Conservation (phyloP, 1,140 invertebrate genomes). For the Dendroctonus valens region DNA sequence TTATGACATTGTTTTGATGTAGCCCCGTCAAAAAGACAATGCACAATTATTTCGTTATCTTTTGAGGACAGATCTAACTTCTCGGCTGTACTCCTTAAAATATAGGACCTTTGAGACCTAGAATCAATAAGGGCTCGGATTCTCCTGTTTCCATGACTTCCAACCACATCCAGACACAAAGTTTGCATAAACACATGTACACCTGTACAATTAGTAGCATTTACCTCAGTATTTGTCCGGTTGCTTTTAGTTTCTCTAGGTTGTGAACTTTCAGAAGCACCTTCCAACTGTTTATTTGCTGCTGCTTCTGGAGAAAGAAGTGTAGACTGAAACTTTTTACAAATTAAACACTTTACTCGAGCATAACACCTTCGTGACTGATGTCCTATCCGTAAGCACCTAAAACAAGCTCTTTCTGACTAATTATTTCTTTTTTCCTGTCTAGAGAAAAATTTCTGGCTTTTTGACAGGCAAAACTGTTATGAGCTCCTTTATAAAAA, state of each 20-base stretch:
- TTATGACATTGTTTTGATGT: constrained; percentile 20
- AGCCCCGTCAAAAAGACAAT: constrained; percentile 22
- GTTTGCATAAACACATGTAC: constrained; percentile 24
- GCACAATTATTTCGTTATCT: constrained; percentile 3
- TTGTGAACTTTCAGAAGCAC: background rate
- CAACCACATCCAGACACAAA: constrained; percentile 7
- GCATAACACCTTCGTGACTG: constrained; percentile 14
- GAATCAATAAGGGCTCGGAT: constrained; percentile 23
- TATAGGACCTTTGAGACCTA: constrained; percentile 20
- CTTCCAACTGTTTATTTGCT: constrained; percentile 7
- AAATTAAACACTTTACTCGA: constrained; percentile 25
- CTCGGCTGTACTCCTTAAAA: constrained; percentile 7
- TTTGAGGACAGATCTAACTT: constrained; percentile 4
- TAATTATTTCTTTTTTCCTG: constrained; percentile 9
- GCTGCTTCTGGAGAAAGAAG: constrained; percentile 17
- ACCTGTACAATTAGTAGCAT: background rate
- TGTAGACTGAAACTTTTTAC: constrained; percentile 7
- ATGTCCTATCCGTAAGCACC: constrained; percentile 24
- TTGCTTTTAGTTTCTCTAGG: background rate
- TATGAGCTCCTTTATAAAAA: constrained; percentile 26
- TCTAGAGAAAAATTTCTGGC: constrained; percentile 19
- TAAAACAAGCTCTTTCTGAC: constrained; percentile 29
- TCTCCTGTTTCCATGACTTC: too few species aligned
- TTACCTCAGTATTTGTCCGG: background rate
- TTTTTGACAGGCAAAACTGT: constrained; percentile 24